phyloP scores from a whole-genome alignment of 1,140 invertebrate species.

The Ooceraea biroi region DNA sequence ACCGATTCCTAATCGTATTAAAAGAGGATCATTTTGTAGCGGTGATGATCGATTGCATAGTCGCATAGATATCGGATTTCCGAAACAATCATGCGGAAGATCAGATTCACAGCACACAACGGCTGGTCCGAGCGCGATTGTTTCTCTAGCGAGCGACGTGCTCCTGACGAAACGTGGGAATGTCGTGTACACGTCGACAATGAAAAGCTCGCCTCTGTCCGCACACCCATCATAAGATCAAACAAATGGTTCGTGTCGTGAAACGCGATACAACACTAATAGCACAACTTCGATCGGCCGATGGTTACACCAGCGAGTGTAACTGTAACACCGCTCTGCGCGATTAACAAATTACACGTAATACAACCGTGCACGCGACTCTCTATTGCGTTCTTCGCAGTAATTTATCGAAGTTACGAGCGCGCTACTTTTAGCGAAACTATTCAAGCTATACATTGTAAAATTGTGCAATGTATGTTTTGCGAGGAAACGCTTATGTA shows the following conservation, averaged over 20 bases:
- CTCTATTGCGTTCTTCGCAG: not conserved
- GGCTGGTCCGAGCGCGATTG: constrained; percentile 72
- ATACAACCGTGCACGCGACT: constrained; percentile 34
- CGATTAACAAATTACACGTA: constrained; percentile 65
- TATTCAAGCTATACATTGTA: constrained; percentile 29
- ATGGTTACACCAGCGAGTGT: constrained; percentile 48
- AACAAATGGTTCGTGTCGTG: constrained; percentile 81
- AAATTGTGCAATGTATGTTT: constrained; percentile 10
- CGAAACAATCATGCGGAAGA: constrained; percentile 66
- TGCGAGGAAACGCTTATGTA: not conserved
- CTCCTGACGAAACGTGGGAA: constrained; percentile 82
- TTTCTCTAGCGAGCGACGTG: constrained; percentile 68
- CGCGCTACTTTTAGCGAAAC: constrained; percentile 25
- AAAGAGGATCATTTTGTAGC: constrained; percentile 54
- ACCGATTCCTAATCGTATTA: constrained; percentile 27
- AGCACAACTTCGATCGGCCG: constrained; percentile 66
- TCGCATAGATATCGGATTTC: constrained; percentile 65
- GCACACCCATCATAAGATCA: constrained; percentile 76
- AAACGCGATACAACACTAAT: constrained; percentile 80
- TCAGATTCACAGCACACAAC: constrained; percentile 65
- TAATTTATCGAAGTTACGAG: constrained; percentile 52
- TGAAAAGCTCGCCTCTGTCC: constrained; percentile 73
- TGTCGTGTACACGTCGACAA: constrained; percentile 72
- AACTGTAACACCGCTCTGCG: constrained; percentile 49
- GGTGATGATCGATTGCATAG: constrained; percentile 26